Evolutionary conservation across 1,140 invertebrate genomes (phyloP), one percentile per base, ranked within the genome.

Genomic region (Caerostris extrusa): DNA sequence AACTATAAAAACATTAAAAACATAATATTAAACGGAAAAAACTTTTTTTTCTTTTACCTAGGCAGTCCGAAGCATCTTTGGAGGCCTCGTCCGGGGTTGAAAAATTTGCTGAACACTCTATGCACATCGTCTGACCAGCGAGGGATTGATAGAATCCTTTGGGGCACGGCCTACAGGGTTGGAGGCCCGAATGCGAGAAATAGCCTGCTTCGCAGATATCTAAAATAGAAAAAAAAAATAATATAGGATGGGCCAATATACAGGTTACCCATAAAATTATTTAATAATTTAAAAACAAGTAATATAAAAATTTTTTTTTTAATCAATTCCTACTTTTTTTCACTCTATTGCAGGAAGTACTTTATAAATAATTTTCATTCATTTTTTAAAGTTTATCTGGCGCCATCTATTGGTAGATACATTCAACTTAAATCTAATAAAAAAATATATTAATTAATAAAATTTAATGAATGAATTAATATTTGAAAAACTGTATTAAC

Each of bases 81-180:
- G 83, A 10, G 17, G 56, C 90, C 61, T 50, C n/a, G 10, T 56
- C 17, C n/a, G 50, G 6, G 3, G 94, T 94, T 3, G 90, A 86
- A 6, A 94, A 81, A 67, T 91, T 87, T 7, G 1, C 96, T 8
- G 98, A 98, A 96, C 99, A 99, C 14, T 97, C 96, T 90, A 97
- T 98, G 96, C 99, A 99, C 95, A 98, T 97, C 82, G 98, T 95
- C 96, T 99, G 98, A 5, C 98, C 99, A 5, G 98, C 97, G 96
- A 98, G 98, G 94, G 98, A 98, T 96, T 99, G 99, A 96, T 99
- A 99, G 0, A 97, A 98, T 87, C 99, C 99, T 61, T 98, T 96
- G 1, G 98, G 97, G 95, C 99, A 99, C 5, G 97, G 97, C 14
- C 97, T 96, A 95, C 99, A 99, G 53, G 97, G 97, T 94, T 97